Evolutionary conservation across 2,888 invertebrate species (phyloP), one percentile per base, ranked within the genome.

Genomic region (Drosophila incognita): DNA sequence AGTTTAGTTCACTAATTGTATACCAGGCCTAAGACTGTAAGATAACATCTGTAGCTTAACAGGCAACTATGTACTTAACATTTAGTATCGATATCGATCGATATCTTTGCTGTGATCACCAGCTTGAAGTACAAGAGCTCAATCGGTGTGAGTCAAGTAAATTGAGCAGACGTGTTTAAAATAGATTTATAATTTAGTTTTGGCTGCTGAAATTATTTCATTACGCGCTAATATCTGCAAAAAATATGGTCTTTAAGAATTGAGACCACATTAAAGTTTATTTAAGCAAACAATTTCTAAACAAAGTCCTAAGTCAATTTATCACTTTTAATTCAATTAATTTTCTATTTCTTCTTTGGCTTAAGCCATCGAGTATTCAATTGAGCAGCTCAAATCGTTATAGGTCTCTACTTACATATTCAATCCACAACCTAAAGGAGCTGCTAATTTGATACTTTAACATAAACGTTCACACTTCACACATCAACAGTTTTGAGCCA

Each of bases 381-480:
- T 57, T 52, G 40, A 36, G 21, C n/a, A 15, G 24, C 38, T 56
- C 11, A 15, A 31, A 31, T 42, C 21, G 31, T 10, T 31, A 21
- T 15, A 42, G 11, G 15, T 31, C 21, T 10, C 8, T 21, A n/a
- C n/a, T 40, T 15, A 31, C n/a, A 21, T 40, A n/a, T 40, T 42
- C 6, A 8, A 21, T 3, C 10, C 21, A 31, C 42, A 31, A 49
- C n/a, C 51, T 38, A 40, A 27, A 27, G n/a, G 10, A 69, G 42
- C 60, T 58, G 61, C 61, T 54, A 65, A 74, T 71, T 52, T 57
- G 57, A 52, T 42, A 24, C 56, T 63, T 61, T 51, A 64, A 59
- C 52, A 57, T 13, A 56, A 69, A 54, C 51, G 8, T 36, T 75
- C 65, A 61, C 74, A 75, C 75, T 62, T 48, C 21, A 56, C 10